phyloP scores from a whole-genome alignment of 1,140 invertebrate species.

The Heliothis subflexa region DNA sequence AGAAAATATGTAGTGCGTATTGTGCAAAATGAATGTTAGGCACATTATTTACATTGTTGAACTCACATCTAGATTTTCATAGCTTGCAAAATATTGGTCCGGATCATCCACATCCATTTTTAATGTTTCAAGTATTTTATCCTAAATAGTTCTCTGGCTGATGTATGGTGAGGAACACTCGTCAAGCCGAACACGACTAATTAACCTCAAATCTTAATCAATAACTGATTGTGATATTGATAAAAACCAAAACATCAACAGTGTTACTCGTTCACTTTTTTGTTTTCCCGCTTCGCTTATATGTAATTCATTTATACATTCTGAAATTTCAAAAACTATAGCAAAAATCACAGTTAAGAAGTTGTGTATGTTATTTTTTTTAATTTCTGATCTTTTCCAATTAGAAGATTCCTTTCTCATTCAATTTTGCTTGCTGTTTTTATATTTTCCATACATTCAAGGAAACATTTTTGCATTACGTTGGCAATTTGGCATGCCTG shows the following conservation, averaged over 20 bases:
- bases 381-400: no score
- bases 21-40: neutral
- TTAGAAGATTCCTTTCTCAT: neutral
- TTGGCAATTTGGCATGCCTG: no score
- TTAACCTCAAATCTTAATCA: neutral
- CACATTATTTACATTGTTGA: neutral
- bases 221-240: neutral
- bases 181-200: neutral
- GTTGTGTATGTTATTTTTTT: neutral
- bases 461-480: no score
- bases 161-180: no score
- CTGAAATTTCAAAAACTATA: neutral
- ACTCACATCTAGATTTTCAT: constrained; percentile 86
- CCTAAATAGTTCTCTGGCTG: no score
- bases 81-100: constrained; percentile 84
- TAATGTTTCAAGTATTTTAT: neutral
- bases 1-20: neutral
- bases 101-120: neutral
- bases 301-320: no score
- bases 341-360: neutral
- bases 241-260: neutral
- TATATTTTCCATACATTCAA: no score
- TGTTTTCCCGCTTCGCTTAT: neutral
- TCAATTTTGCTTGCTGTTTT: neutral
- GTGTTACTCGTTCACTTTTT: neutral